Conservation (phyloP, 2,797 vertebrate genomes). For the Pipistrellus nathusii region DNA sequence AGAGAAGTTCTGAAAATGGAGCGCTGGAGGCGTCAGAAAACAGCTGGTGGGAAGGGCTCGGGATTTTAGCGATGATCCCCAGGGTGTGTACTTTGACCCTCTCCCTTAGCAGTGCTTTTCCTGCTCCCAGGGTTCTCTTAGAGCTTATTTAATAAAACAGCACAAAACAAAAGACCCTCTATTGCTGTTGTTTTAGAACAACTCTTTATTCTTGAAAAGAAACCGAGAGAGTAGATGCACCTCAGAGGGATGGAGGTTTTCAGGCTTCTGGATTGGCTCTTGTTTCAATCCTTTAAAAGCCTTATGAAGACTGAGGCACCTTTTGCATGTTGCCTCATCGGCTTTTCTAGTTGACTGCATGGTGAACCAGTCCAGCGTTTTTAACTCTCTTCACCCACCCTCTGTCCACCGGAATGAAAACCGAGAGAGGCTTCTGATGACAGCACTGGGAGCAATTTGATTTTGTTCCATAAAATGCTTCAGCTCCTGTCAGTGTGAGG, state of each 20-base stretch:
- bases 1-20: conserved; percentile 1
- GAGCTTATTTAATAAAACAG: background rate
- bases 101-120: background rate
- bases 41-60: background rate
- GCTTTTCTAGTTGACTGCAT: conserved; percentile 68
- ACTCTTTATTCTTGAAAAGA: conserved; percentile 27
- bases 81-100: background rate
- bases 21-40: background rate
- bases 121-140: background rate
- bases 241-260: background rate
- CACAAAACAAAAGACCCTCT: conserved; percentile 4
- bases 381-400: conserved; percentile 21
- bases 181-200: conserved; percentile 33
- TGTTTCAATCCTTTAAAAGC: conserved; percentile 59
- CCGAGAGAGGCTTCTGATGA: background rate
- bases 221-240: background rate
- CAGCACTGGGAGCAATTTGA: background rate
- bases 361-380: background rate
- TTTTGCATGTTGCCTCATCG: conserved; percentile 70
- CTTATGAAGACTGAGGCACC: conserved; percentile 29
- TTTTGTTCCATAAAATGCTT: conserved; percentile 29
- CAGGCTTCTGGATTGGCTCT: background rate
- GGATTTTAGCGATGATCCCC: background rate
- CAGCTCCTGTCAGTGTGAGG: background rate
- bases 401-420: conserved; percentile 37